phyloP scores from a whole-genome alignment of 2,113 vertebrate genomes.

The Speoplatyrhinus poulsoni region DNA sequence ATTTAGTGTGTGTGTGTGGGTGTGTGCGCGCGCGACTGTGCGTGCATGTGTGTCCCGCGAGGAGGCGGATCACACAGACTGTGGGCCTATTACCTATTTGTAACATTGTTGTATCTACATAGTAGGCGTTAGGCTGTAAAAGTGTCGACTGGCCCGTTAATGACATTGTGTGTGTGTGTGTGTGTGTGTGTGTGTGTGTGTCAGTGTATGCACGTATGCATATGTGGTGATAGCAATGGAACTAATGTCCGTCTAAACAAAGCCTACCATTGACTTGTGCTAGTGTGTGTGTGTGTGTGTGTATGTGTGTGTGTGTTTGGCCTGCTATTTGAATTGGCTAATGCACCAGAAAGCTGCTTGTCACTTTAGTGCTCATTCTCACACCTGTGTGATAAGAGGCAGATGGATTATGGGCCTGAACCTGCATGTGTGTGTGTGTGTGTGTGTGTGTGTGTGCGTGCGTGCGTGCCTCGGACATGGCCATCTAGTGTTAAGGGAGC shows the following conservation, averaged over 20 bases:
- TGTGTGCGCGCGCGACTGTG: background rate
- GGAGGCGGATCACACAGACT: slow-evolving; percentile 10
- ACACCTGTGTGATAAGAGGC: too few relatives aligned
- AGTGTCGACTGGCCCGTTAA: slow-evolving; percentile 58
- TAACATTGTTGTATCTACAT: slow-evolving; percentile 45
- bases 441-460: too few relatives aligned
- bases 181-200: slow-evolving; percentile 25
- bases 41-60: background rate
- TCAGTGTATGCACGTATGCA: background rate
- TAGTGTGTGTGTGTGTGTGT: slow-evolving; percentile 35
- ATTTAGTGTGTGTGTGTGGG: background rate
- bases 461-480: too few relatives aligned
- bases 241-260: slow-evolving; percentile 53
- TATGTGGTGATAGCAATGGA: slow-evolving; percentile 45
- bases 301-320: slow-evolving; percentile 9
- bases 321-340: slow-evolving; percentile 42
- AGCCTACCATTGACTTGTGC: slow-evolving; percentile 43
- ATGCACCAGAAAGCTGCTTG: slow-evolving; percentile 39
- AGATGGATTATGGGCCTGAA: too few relatives aligned
- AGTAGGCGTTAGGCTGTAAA: slow-evolving; percentile 60
- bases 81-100: slow-evolving; percentile 25
- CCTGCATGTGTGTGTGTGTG: too few relatives aligned
- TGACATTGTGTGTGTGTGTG: slow-evolving; percentile 37
- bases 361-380: slow-evolving; percentile 4
- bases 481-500: too few relatives aligned